Conservation (phyloP, 35 echinoderm and acorn worm genomes). For the Apostichopus parvimensis region DNA sequence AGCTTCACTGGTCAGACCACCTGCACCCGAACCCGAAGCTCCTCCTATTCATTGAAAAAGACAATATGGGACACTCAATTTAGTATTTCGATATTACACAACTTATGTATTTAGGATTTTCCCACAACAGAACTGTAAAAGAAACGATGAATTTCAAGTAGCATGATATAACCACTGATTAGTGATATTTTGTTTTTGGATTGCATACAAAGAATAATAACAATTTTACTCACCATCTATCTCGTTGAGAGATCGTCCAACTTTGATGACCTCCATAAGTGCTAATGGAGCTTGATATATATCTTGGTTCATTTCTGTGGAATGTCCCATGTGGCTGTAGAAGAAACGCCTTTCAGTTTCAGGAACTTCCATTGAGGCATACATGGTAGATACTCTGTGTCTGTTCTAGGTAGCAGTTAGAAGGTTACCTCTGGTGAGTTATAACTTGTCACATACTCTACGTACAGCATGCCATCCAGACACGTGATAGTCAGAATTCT, state of each 20-base stretch:
- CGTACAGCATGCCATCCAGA: conserved; percentile 67
- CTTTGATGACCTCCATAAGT: conserved; percentile 43
- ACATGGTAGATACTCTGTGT: conserved; percentile 47
- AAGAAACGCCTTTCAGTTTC: conserved; percentile 23
- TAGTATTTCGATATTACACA: background rate
- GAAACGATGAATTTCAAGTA: background rate
- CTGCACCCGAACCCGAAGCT: background rate
- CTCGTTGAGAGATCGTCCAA: conserved; percentile 35
- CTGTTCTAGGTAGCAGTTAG: conserved; percentile 61
- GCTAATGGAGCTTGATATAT: conserved; percentile 65
- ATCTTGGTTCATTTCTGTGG: conserved; percentile 42
- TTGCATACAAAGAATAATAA: background rate
- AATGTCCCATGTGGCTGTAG: conserved; percentile 62
- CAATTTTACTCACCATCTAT: conserved; percentile 52
- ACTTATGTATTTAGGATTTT: background rate
- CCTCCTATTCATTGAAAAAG: background rate
- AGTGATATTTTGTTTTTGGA: background rate
- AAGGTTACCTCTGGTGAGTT: background rate
- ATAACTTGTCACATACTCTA: conserved; percentile 17
- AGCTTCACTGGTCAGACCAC: background rate
- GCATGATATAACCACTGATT: background rate
- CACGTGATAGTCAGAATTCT: conserved; percentile 22
- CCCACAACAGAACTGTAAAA: background rate
- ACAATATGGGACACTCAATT: background rate
- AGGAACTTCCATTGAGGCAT: conserved; percentile 61